Conservation (phyloP, 2,113 vertebrate species). For the Pteropus alecto region DNA sequence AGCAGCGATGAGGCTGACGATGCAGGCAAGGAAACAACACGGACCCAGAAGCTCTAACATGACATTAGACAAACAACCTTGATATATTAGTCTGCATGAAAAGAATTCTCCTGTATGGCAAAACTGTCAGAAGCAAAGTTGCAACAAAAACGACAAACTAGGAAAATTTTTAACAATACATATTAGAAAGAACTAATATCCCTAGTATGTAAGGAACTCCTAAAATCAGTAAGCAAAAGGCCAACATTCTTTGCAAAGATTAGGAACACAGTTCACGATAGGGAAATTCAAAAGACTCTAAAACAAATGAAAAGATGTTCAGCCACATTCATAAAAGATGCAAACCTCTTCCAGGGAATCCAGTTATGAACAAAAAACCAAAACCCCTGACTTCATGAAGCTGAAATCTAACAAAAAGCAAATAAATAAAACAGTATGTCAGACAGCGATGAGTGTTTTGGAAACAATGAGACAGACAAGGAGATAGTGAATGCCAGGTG, state of each 20-base stretch:
- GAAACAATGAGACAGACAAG: not conserved
- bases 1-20: not conserved
- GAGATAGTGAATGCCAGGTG: not conserved
- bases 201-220: not conserved
- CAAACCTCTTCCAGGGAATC: not conserved
- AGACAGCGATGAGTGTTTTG: not conserved
- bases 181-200: not conserved
- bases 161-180: not conserved
- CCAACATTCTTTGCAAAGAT: not conserved
- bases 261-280: not conserved
- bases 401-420: not conserved
- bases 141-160: not conserved
- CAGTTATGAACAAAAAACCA: not conserved
- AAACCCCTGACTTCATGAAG: not conserved
- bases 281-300: not conserved
- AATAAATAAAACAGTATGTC: not conserved
- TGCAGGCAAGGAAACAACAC: not conserved
- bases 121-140: not conserved
- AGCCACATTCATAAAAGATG: not conserved
- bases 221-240: not conserved
- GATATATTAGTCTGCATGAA: not conserved
- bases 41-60: not conserved
- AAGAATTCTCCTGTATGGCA: not conserved
- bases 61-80: not conserved
- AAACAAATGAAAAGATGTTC: not conserved